phyloP scores from a whole-genome alignment of 2,888 invertebrate species.

The Melinopterus prodromus region DNA sequence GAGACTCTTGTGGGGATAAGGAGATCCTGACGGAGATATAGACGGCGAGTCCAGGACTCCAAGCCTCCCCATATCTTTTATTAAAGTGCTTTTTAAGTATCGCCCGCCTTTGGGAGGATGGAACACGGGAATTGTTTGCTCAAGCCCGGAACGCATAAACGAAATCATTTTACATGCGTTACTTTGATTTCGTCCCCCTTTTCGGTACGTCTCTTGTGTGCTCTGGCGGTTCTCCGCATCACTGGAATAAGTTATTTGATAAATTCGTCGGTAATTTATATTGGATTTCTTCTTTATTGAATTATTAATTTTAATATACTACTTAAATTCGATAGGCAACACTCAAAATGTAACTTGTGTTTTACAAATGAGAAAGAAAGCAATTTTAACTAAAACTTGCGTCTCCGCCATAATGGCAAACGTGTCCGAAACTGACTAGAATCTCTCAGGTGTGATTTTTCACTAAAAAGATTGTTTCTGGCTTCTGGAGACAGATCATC shows the following conservation, averaged over 20 bases:
- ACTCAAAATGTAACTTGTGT: too few species aligned
- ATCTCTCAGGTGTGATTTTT: too few species aligned
- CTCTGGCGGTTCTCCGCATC: not conserved
- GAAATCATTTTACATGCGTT: conserved; percentile 4
- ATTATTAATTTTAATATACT: too few species aligned
- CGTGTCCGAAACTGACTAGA: too few species aligned
- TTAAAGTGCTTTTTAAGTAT: conserved; percentile 4
- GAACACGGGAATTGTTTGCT: not conserved
- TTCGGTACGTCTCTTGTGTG: not conserved
- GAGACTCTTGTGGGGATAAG: not conserved
- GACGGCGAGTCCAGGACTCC: not conserved
- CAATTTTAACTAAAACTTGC: too few species aligned
- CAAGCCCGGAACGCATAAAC: not conserved
- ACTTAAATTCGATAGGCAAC: too few species aligned
- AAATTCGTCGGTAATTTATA: too few species aligned
- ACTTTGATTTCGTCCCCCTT: not conserved
- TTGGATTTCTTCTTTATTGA: too few species aligned
- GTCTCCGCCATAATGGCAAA: too few species aligned
- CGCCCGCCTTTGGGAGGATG: not conserved
- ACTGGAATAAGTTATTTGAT: not conserved
- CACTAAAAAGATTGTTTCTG: too few species aligned
- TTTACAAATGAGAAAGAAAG: too few species aligned
- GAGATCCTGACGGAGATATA: not conserved
- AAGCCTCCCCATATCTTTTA: not conserved
- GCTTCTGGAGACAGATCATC: too few species aligned